phyloP scores from a whole-genome alignment of 2,113 vertebrate genomes.

The Nothobranchius furzeri region DNA sequence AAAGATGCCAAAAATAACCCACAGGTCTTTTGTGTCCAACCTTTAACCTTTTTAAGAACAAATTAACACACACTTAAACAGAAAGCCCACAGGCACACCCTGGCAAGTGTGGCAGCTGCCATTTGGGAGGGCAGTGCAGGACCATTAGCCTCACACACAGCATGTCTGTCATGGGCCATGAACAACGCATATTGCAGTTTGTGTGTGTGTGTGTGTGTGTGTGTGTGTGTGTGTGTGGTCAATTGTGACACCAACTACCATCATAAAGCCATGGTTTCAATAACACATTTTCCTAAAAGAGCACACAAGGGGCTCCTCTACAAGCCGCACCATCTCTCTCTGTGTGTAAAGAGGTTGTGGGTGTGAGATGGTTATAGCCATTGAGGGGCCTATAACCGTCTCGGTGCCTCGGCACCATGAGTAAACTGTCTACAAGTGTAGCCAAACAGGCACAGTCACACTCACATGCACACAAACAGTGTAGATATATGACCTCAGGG shows the following conservation, averaged over 20 bases:
- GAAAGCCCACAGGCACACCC: slow-evolving; percentile 10
- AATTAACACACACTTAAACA: slow-evolving; percentile 35
- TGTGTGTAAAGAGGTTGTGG: slow-evolving; percentile 24
- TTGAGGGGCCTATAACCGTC: slow-evolving; percentile 57
- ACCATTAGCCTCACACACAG: slow-evolving; percentile 62
- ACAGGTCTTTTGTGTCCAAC: slow-evolving; percentile 37
- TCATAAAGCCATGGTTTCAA: slow-evolving; percentile 63
- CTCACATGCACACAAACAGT: slow-evolving; percentile 22
- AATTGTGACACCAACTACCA: slow-evolving; percentile 41
- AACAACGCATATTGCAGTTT: slow-evolving; percentile 41
- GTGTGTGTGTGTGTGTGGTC: slow-evolving; percentile 33
- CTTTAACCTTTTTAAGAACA: slow-evolving; percentile 44
- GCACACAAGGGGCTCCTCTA: slow-evolving; percentile 57
- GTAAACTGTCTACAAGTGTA: slow-evolving; percentile 58
- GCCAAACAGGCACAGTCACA: slow-evolving; percentile 44
- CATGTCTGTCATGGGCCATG: slow-evolving; percentile 64
- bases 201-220: slow-evolving; percentile 13
- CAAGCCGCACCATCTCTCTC: slow-evolving; percentile 33
- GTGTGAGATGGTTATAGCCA: slow-evolving; percentile 46
- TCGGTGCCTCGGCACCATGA: slow-evolving; percentile 51
- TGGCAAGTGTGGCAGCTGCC: slow-evolving; percentile 22
- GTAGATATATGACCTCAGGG: slow-evolving; percentile 55
- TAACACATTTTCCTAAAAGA: slow-evolving; percentile 63
- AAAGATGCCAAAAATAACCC: slow-evolving; percentile 54
- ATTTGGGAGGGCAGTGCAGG: slow-evolving; percentile 44